Base-by-base conservation (phyloP, 2,888 invertebrate genomes). In the Agrotis ipsilon region DNA sequence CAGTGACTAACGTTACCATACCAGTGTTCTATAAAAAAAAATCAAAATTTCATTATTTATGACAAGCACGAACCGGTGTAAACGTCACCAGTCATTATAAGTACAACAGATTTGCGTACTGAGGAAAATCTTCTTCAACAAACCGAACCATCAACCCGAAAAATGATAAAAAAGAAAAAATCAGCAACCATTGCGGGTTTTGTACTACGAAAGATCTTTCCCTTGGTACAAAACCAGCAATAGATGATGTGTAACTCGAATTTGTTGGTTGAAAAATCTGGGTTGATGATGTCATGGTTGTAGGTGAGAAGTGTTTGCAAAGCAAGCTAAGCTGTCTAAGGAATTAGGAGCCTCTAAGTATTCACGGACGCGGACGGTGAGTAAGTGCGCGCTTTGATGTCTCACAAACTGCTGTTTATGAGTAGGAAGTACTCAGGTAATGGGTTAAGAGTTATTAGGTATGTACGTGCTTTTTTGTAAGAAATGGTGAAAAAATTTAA, bases 251-350 rank as follows among this genome's bases (percentile, higher is more conserved):
- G 11, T 32, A 5, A 16, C 18, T 6, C 1, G 54, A 32, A 49
- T 18, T 14, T 14, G 11, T 27, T 0, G 39, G 2, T 0, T 0
- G 0, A 0, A 43, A 61, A 73, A 83, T 66, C 18, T 65, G 68
- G 77, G 77, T 73, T 69, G 45, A 6, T 3, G 2, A 18, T 69
- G 9, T 43, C 39, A 4, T 75, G 46, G 69, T 84, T 14, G 2
- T 1, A 16, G 48, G 52, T 69, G 75, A 61, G 75, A 79, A 83
- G 79, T 84, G 83, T 86, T 87, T 87, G 84, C 76, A 79, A 82
- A 82, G 81, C 78, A 82, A 86, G 82, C 83, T 85, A 83, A 87
- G 87, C 85, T 82, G 83, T 84, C 84, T 87, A 78, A 79, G 83
- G 85, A 83, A 85, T 86, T 86, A 82, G 83, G 77, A 79, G 81